Percentiles rank a stretch among this genome's conserved stretches.
Conservation (phyloP, 2,797 vertebrate genomes). For the Hylomyscus alleni region DNA sequence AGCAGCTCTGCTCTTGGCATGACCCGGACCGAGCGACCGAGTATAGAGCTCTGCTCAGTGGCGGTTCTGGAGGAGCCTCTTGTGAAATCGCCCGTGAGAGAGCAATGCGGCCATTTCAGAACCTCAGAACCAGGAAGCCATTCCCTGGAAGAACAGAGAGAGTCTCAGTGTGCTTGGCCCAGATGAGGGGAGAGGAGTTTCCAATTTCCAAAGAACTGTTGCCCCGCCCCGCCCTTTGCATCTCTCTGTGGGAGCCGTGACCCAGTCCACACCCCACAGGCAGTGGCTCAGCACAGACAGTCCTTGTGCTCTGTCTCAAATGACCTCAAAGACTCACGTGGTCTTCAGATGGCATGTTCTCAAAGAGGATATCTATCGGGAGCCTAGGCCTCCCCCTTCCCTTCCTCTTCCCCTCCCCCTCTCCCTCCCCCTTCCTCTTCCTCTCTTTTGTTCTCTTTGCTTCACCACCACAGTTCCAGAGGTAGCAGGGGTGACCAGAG, state of each 20-base stretch:
- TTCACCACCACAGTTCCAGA: neutral
- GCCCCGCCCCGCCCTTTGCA: neutral
- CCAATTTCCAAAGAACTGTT: neutral
- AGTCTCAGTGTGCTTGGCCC: neutral
- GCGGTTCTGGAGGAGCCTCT: neutral
- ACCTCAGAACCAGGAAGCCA: neutral
- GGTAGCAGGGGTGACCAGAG: neutral
- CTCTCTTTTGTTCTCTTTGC: neutral
- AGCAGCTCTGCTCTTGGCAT: conserved; percentile 57
- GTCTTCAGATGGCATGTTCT: neutral
- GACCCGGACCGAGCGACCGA: neutral
- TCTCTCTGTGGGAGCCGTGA: fast-evolving
- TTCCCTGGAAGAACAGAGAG: neutral
- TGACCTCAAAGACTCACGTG: neutral
- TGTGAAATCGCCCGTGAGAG: neutral
- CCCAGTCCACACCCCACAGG: neutral
- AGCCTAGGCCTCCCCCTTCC: no score
- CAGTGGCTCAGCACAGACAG: neutral
- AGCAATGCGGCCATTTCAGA: neutral
- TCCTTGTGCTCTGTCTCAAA: neutral
- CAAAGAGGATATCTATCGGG: no score
- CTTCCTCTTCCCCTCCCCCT: fast-evolving
- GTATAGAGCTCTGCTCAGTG: neutral
- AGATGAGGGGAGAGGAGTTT: neutral
- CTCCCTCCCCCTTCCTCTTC: neutral